Percentiles rank a stretch among this genome's conserved stretches.
Evolutionary conservation across 2,113 vertebrate species (phyloP).

Genomic region (Calyptommatus sinebrachiatus): DNA sequence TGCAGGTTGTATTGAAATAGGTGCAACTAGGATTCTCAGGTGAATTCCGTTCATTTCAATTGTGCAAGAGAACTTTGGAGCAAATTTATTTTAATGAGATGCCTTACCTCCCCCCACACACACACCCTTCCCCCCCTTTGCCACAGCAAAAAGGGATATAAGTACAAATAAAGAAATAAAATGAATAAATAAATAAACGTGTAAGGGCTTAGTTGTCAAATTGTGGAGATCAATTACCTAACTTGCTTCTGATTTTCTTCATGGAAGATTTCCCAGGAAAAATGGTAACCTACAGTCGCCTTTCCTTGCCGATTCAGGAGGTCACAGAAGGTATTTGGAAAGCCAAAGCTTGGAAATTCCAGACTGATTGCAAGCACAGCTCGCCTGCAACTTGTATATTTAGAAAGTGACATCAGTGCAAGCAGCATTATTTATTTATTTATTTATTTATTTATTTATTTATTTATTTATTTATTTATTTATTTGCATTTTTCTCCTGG

Average conservation of each 20-base stretch:
- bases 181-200: no score
- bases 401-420: not conserved
- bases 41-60: not conserved
- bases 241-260: no score
- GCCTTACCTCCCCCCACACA: no score
- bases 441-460: no score
- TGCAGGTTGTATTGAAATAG: not conserved
- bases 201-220: no score
- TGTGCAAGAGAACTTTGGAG: not conserved
- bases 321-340: not conserved
- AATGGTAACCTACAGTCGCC: not conserved
- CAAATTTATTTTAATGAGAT: not conserved
- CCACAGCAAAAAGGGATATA: not conserved
- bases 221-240: not conserved
- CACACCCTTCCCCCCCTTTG: not conserved
- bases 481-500: no score
- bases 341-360: not conserved
- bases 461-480: no score
- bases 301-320: no score
- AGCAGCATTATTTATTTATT: not conserved
- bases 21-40: no score
- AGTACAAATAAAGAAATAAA: no score
- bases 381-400: not conserved
- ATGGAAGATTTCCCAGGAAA: not conserved
- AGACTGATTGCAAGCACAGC: not conserved